Evolutionary conservation across 2,797 vertebrate species (phyloP).

Genomic region (Pterois miles): DNA sequence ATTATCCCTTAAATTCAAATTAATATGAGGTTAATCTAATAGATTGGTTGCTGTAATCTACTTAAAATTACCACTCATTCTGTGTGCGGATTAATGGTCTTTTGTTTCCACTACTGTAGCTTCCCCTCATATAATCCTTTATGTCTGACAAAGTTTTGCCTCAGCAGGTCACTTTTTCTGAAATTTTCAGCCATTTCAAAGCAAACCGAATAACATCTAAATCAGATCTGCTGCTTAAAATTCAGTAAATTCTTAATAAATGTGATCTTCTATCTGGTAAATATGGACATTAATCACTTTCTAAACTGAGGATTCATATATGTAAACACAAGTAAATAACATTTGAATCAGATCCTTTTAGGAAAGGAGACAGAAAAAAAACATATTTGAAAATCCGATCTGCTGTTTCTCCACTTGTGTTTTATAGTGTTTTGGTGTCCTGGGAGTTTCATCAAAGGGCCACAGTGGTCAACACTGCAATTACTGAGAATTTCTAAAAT

Average conservation of each 20-base stretch:
- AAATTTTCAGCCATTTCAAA: background rate
- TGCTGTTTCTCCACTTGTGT: background rate
- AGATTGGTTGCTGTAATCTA: slow-evolving; percentile 68
- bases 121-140: background rate
- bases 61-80: slow-evolving; percentile 57
- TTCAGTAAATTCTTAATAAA: background rate
- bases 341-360: background rate
- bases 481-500: slow-evolving; percentile 27
- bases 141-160: slow-evolving; percentile 26
- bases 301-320: background rate
- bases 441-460: slow-evolving; percentile 29
- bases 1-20: slow-evolving; percentile 75
- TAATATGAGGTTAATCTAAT: slow-evolving; percentile 73
- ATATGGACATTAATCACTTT: background rate
- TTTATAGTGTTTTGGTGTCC: background rate
- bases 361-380: background rate
- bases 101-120: slow-evolving; percentile 50
- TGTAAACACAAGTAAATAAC: background rate
- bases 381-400: background rate
- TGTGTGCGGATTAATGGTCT: slow-evolving; percentile 58
- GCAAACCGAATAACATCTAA: background rate
- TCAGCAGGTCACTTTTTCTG: background rate
- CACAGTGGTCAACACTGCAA: slow-evolving; percentile 11
- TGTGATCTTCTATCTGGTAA: background rate
- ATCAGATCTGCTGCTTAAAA: background rate